Percentiles rank a stretch among this genome's conserved stretches.
These are phyloP conservation scores for Liodrosophila aerea DNA, from an alignment of 2,888 invertebrate genomes.

Conservation along the genomic window DNA sequence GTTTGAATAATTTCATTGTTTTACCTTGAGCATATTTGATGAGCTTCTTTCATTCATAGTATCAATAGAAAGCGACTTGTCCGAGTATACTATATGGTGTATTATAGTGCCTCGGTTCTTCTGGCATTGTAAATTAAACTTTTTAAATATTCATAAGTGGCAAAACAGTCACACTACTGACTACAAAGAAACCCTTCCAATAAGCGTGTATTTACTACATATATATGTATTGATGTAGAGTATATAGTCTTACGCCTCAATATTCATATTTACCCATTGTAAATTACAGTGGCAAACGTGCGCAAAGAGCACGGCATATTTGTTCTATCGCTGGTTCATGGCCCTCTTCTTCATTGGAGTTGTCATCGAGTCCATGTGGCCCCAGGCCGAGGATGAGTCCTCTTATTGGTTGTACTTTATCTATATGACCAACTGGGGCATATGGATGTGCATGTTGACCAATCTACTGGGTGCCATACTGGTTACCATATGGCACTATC, in stretches of 20 bases:
- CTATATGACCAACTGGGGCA: slow-evolving; percentile 82
- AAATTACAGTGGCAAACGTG: slow-evolving; percentile 81
- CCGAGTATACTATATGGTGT: too few relatives aligned
- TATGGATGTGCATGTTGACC: slow-evolving; percentile 80
- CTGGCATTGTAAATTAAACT: slow-evolving; percentile 64
- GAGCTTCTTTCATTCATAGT: slow-evolving; percentile 51
- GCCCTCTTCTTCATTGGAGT: slow-evolving; percentile 79
- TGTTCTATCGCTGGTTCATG: slow-evolving; percentile 81
- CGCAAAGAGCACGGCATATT: slow-evolving; percentile 79
- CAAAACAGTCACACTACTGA: slow-evolving; percentile 7
- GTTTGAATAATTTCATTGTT: slow-evolving; percentile 43
- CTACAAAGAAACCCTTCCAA: too few relatives aligned
- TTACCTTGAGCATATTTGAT: slow-evolving; percentile 70
- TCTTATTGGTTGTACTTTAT: slow-evolving; percentile 80
- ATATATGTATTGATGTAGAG: not conserved
- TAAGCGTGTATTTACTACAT: too few relatives aligned
- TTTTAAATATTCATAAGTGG: slow-evolving; percentile 64
- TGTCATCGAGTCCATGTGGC: slow-evolving; percentile 78
- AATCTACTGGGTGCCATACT: slow-evolving; percentile 79
- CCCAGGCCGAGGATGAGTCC: slow-evolving; percentile 48
- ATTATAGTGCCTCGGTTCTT: slow-evolving; percentile 29
- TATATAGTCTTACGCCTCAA: slow-evolving; percentile 11
- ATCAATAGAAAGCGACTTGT: slow-evolving; percentile 44
- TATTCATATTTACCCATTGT: slow-evolving; percentile 21
- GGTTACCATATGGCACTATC: slow-evolving; percentile 81